Percentiles rank a stretch among this genome's conserved stretches.
Conservation (phyloP, 2,113 vertebrate genomes). For the Podarcis muralis region DNA sequence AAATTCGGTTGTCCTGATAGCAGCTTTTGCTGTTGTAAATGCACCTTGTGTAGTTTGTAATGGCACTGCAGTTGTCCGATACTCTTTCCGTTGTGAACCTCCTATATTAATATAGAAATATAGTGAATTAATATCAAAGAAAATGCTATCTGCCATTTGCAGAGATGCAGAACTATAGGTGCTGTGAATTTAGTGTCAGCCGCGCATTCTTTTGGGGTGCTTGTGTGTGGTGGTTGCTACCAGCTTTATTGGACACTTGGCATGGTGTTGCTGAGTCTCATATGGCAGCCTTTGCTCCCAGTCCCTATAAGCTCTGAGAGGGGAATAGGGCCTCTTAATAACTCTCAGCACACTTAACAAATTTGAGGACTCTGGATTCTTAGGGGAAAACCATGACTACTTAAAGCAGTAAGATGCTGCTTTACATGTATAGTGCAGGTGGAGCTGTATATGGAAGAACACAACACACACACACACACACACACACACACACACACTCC, state of each 20-base stretch:
- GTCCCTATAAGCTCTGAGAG: too few relatives aligned
- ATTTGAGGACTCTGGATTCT: too few relatives aligned
- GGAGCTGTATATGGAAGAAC: background rate
- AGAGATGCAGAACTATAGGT: background rate
- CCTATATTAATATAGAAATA: constrained; percentile 35
- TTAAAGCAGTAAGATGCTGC: too few relatives aligned
- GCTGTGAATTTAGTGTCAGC: too few relatives aligned
- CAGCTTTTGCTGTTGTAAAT: constrained; percentile 58
- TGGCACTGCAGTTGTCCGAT: background rate
- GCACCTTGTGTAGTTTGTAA: constrained; percentile 39
- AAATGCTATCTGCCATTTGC: rapidly evolving
- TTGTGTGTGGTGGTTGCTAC: too few relatives aligned
- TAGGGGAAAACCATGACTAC: too few relatives aligned
- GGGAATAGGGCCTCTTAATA: too few relatives aligned
- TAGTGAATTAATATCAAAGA: background rate
- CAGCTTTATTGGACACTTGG: too few relatives aligned
- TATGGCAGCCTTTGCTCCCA: too few relatives aligned
- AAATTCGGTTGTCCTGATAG: constrained; percentile 7
- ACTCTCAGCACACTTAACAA: too few relatives aligned
- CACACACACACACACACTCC: background rate
- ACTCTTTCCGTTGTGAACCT: background rate
- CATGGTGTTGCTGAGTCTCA: too few relatives aligned
- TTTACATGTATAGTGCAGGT: background rate
- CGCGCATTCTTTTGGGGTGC: too few relatives aligned
- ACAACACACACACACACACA: background rate